Evolutionary conservation across 2,888 invertebrate species (phyloP), one percentile per base, ranked within the genome.

Genomic region (Melanchra persicariae): DNA sequence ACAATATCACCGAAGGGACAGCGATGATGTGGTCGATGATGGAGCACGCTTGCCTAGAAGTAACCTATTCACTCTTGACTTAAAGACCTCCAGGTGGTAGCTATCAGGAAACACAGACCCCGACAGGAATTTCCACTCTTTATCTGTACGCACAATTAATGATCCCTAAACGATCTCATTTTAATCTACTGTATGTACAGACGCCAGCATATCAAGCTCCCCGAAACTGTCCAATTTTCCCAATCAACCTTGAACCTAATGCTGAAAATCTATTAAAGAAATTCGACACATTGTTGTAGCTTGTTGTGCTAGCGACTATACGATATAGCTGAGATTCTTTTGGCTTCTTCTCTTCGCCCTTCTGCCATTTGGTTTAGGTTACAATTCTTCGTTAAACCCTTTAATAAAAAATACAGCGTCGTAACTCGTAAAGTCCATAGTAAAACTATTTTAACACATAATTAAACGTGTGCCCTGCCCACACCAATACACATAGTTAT

Each of bases 401-500:
- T 24, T 51, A 24, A 15, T 40, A 40, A 4, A 40, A 51, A 51
- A 8, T 3, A 22, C 7, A 55, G 7, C 37, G 10, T 57, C n/a
- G 26, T 62, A 55, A 60, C 8, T 57, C n/a, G 26, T 62, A 55
- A 60, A 55, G 5, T 3, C 4, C 0, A 6, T 10, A 60, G 26
- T 63, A 51, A 34, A 63, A 73, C 37, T 7, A 64, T 55, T 60
- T 59, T 61, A 79, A 26, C 37, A 47, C 55, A 22, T 54, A 64
- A 64, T 64, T 57, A 68, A 52, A 68, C 63, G 40, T 47, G 40
- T 10, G 8, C 62, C 30, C 22, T 34, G 30, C 65, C 45, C 30
- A 47, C 65, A 47, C n/a, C 58, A 17, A 40, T 59, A 47, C n/a
- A 55, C 22, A 43, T 58, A 66, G 66, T 73, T 70, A 64, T 83